Base-by-base conservation (phyloP, 2,888 invertebrate species). In the Diplazon laetatorius region DNA sequence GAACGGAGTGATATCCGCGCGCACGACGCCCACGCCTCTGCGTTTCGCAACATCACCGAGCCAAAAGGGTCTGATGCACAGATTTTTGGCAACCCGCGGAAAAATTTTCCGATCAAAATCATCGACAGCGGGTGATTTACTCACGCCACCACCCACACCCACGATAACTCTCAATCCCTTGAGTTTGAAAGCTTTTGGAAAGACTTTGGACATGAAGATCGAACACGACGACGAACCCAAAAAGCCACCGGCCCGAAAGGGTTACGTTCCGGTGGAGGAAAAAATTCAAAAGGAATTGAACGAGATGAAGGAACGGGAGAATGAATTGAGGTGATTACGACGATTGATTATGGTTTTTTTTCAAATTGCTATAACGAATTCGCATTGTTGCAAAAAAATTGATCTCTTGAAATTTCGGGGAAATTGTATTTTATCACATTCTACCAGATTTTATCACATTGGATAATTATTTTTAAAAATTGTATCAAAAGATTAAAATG, bases 271-370 rank as follows among this genome's bases (percentile, higher is more conserved):
- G 0, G 96, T 97, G 1, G 97, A 97, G 89, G 95, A 96, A 86
- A 97, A 96, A 91, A 97, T 98, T 85, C 96, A 96, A 87, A 95
- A 95, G 80, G 98, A 98, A 90, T 91, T 98, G 63, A 93, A 94
- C 87, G 97, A 97, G 85, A 95, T 97, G 93, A 95, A 96, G 87
- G 94, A 94, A 82, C 92, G 97, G 70, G 97, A 97, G 87, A 94
- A 95, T 81, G 97, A 97, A 87, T 91, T 97, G 50, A 95, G 96
- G 93, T 93, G 85, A 30, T n/a, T 70, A 20, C 16, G 39, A 72
- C 57, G 5, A 35, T 55, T 16, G 12, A 4, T 50, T 25, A 39
- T 62, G 18, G 6, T 22, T 8, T 39, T 25, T 35, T n/a, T n/a
- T n/a, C n/a, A n/a, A n/a, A n/a, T n/a, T n/a, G n/a, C n/a, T n/a